Evolutionary conservation across 2,797 vertebrate genomes (phyloP).

Genomic region (Phoeniculus purpureus): DNA sequence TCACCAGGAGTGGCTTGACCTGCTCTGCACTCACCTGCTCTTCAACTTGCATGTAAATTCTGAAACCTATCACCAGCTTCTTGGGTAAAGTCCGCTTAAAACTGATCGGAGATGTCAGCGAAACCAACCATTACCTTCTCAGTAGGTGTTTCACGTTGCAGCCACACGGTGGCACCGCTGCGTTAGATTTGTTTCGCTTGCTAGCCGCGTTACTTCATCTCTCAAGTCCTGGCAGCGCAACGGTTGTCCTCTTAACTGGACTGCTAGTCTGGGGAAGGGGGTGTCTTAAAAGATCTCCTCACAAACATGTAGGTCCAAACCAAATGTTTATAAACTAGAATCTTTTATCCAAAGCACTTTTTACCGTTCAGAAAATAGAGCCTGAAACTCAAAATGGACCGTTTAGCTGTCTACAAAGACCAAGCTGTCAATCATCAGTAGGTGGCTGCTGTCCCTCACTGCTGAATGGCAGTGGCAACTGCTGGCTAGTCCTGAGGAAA

Average conservation of each 20-base stretch:
- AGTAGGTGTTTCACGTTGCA: not conserved
- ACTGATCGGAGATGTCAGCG: not conserved
- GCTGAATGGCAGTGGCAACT: not conserved
- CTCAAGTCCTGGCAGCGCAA: not conserved
- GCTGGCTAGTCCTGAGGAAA: not conserved
- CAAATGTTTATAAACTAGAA: not conserved
- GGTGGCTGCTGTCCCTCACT: not conserved
- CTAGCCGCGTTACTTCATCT: not conserved
- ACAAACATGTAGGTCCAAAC: not conserved
- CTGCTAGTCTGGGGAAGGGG: not conserved
- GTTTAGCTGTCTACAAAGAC: not conserved
- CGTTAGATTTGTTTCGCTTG: not conserved
- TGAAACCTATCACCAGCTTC: not conserved
- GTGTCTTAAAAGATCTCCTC: not conserved
- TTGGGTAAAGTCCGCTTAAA: not conserved
- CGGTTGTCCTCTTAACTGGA: not conserved
- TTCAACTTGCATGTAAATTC: not conserved
- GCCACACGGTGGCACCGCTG: constrained; percentile 51
- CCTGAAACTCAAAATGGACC: not conserved
- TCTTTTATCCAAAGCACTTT: not conserved
- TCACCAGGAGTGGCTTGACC: not conserved
- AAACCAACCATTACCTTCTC: not conserved
- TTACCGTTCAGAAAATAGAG: not conserved
- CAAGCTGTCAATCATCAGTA: not conserved
- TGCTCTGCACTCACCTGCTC: not conserved